Evolutionary conservation across 2,888 invertebrate genomes (phyloP).

Genomic region (Dasysyrphus tricinctus): DNA sequence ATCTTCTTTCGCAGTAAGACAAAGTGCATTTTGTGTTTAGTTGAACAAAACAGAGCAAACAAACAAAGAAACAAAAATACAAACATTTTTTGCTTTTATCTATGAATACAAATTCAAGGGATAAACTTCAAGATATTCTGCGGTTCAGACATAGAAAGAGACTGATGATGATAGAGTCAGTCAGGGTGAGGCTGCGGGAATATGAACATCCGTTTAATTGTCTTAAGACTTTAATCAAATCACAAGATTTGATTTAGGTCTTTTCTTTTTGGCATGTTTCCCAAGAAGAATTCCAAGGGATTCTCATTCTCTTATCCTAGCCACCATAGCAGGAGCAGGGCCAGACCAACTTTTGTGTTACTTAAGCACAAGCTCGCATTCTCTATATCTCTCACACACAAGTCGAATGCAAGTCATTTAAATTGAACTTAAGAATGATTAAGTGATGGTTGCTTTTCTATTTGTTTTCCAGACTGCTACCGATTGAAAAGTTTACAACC

Average conservation of each 20-base stretch:
- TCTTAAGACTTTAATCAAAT: slow-evolving; percentile 49
- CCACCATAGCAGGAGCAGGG: background rate
- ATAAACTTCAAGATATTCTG: background rate
- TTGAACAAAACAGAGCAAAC: slow-evolving; percentile 10
- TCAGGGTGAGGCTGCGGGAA: background rate
- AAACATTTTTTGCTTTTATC: background rate
- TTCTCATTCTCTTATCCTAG: no score
- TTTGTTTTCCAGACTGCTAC: slow-evolving; percentile 50
- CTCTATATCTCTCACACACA: background rate
- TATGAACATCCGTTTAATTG: slow-evolving; percentile 28
- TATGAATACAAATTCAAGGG: background rate
- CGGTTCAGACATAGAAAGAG: background rate
- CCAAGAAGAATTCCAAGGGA: background rate
- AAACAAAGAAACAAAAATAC: background rate
- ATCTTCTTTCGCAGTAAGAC: slow-evolving; percentile 31
- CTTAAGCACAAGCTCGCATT: background rate
- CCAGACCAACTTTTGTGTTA: background rate
- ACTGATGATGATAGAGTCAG: background rate
- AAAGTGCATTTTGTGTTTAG: slow-evolving; percentile 26
- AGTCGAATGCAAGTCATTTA: slow-evolving; percentile 58
- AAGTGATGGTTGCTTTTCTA: slow-evolving; percentile 62
- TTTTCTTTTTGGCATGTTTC: slow-evolving; percentile 16
- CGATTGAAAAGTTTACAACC: slow-evolving; percentile 62
- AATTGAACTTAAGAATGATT: slow-evolving; percentile 70
- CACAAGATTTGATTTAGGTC: slow-evolving; percentile 30